Evolutionary conservation across 2,113 vertebrate genomes (phyloP), one percentile per base, ranked within the genome.

Genomic region (Noturus placidus): DNA sequence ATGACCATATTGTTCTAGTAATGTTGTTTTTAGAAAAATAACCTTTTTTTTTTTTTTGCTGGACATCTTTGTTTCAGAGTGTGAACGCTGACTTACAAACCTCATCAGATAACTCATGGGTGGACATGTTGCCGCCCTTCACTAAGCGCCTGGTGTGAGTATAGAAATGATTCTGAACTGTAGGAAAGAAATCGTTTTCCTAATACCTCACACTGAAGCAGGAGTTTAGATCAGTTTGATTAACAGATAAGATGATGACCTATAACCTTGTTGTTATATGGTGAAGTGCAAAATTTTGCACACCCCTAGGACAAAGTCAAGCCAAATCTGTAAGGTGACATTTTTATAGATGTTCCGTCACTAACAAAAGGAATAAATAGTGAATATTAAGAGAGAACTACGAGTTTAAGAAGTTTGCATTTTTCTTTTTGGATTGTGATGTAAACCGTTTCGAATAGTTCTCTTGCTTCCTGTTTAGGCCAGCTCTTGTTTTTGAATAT

Each of bases 121-220:
- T 96, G 88, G 93, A 95, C 85, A 93, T 87, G 70, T 91, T 97
- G 85, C 93, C 94, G 25, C 91, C 94, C 38, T 65, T 80, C 1
- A 92, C 92, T 69, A 95, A 92, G 72, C 93, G 93, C 50, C n/a
- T 96, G 8, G 46, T 96, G 96, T 96, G 95, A 94, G 96, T 93
- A 85, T n/a, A 77, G 38, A 46, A n/a, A 19, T 33, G 19, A 52
- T 35, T 3, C n/a, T 54, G 10, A 6, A 15, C 72, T 2, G 65
- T 65, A 65, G 9, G 27, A 3, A 27, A n/a, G 42, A 10, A 11
- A 13, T n/a, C 9, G 9, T n/a, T 65, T 65, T 65, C 65, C 61
- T n/a, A 8, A 33, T 33, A 35, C 33, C 30, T 35, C 67, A 8
- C 20, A 46, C 69, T 38, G 69, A 38, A 72, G 6, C 33, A 10